These are phyloP conservation scores for Menidia menidia DNA, from an alignment of 2,797 vertebrate species.

Conservation along the genomic window DNA sequence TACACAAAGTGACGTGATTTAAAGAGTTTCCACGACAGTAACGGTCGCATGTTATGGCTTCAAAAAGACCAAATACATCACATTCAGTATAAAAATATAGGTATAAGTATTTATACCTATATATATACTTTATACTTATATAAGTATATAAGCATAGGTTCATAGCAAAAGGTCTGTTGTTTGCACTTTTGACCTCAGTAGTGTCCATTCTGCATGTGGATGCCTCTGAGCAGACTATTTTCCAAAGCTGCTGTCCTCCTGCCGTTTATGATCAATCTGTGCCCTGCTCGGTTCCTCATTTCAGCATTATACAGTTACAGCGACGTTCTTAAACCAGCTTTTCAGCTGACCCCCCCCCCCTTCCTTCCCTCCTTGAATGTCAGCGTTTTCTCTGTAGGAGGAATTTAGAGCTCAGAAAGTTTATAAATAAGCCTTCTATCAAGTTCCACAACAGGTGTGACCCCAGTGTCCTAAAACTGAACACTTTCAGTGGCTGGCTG, in stretches of 20 bases:
- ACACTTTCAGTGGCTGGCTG: constrained; percentile 92
- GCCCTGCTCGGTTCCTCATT: constrained; percentile 94
- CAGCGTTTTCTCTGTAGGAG: constrained; percentile 96
- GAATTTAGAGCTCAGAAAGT: constrained; percentile 99
- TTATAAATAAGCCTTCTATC: constrained; percentile 99
- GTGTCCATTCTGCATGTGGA: constrained; percentile 10
- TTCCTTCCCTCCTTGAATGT: constrained; percentile 87
- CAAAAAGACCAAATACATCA: constrained; percentile 34
- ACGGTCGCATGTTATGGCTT: constrained; percentile 22
- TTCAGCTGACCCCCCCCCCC: constrained; percentile 79
- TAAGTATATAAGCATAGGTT: no score
- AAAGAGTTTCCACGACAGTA: constrained; percentile 55
- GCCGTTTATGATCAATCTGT: constrained; percentile 78
- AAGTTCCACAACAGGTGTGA: constrained; percentile 99
- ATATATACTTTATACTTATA: no score
- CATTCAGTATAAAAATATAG: background rate
- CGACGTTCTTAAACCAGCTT: constrained; percentile 95
- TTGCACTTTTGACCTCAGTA: background rate
- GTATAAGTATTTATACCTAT: no score
- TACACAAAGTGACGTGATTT: constrained; percentile 72
- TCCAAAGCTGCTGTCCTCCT: constrained; percentile 38
- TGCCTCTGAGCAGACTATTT: constrained; percentile 24
- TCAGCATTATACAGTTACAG: constrained; percentile 93
- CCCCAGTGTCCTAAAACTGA: constrained; percentile 99
- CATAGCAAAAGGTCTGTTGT: no score